Evolutionary conservation across 2,888 invertebrate species (phyloP).

Genomic region (Coleophora flavipennella): DNA sequence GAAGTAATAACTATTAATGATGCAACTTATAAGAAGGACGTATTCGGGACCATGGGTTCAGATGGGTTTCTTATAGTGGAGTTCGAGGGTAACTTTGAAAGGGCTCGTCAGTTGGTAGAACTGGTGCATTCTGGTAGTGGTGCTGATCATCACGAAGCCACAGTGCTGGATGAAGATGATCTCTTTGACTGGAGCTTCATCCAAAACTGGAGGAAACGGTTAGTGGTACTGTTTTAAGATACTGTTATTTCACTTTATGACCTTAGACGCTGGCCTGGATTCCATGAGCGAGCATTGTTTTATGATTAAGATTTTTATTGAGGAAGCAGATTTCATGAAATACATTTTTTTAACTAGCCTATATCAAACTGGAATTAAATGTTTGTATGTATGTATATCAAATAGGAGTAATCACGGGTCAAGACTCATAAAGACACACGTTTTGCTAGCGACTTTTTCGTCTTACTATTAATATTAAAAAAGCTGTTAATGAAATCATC

Average conservation of each 20-base stretch:
- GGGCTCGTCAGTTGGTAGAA: constrained; percentile 75
- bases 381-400: too few relatives aligned
- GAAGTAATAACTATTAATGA: constrained; percentile 49
- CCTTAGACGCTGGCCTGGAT: constrained; percentile 34
- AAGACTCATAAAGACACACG: too few relatives aligned
- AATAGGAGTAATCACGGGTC: too few relatives aligned
- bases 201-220: constrained; percentile 82
- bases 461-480: too few relatives aligned
- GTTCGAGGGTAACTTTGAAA: constrained; percentile 74
- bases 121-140: constrained; percentile 62
- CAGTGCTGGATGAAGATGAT: constrained; percentile 57
- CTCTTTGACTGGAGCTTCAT: constrained; percentile 83
- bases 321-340: too few relatives aligned
- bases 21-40: constrained; percentile 57
- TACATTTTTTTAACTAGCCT: too few relatives aligned
- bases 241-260: constrained; percentile 20
- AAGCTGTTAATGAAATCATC: too few relatives aligned
- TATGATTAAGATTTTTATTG: too few relatives aligned
- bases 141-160: constrained; percentile 57
- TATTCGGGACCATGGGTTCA: constrained; percentile 49
- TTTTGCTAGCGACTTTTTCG: too few relatives aligned
- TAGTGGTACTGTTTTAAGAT: constrained; percentile 24
- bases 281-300: constrained; percentile 33
- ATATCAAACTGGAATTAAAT: too few relatives aligned
- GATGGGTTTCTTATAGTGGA: constrained; percentile 75